Conservation (phyloP, 1,140 invertebrate species). For the Euura lappo region DNA sequence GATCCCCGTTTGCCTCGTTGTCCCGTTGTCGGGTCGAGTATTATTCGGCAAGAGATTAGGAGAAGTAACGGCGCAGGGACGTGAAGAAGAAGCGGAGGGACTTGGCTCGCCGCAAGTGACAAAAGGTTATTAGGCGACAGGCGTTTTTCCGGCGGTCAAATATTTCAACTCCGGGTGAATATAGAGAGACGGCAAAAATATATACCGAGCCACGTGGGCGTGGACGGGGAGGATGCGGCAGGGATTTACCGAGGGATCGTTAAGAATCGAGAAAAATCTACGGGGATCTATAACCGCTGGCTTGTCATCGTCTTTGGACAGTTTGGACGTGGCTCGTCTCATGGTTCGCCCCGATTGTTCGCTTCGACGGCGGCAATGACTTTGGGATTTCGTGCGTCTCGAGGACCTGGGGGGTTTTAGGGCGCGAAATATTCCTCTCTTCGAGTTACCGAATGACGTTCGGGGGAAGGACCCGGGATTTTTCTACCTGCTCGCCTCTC, state of each 20-base stretch:
- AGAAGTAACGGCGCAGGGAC: not conserved
- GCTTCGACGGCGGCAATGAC: not conserved
- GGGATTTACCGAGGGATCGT: not conserved
- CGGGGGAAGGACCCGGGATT: not conserved
- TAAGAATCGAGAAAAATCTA: not conserved
- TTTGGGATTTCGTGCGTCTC: not conserved
- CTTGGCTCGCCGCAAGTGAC: not conserved
- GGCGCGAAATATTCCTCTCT: not conserved
- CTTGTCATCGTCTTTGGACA: not conserved
- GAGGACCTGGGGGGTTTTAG: not conserved
- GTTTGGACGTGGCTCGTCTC: not conserved
- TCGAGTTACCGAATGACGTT: not conserved
- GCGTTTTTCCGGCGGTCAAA: too few relatives aligned
- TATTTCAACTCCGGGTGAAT: too few relatives aligned
- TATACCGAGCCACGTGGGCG: not conserved
- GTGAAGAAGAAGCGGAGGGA: too few relatives aligned
- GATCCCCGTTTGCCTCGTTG: not conserved
- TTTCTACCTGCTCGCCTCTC: not conserved
- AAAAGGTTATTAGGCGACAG: not conserved
- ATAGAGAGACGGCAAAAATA: too few relatives aligned
- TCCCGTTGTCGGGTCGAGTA: not conserved
- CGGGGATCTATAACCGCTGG: not conserved
- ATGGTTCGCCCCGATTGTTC: not conserved
- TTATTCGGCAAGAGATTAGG: not conserved
- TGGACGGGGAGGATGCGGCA: not conserved